Evolutionary conservation across 2,888 invertebrate species (phyloP), one percentile per base, ranked within the genome.

Genomic region (Rhagophthalmus giganteus): DNA sequence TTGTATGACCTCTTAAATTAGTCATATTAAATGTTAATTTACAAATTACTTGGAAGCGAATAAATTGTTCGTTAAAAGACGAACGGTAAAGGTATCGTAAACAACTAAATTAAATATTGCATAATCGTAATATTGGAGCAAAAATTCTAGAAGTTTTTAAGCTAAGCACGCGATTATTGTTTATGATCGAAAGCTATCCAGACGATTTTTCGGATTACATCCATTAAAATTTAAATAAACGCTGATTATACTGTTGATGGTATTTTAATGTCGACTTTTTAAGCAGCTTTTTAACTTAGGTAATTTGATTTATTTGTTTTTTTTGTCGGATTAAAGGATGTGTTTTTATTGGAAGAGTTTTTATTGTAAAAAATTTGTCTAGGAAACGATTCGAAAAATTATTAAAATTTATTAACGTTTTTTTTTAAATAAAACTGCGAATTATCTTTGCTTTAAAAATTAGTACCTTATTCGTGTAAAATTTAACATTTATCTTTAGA

Each of bases 211-310:
- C 8, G 7, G 14, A 28, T 26, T 16, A 1, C n/a, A 27, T 5
- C 28, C 3, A 39, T 39, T 39, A 39, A 39, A 39, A 39, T 39
- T 39, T 27, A 39, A 30, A 28, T 30, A 30, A 39, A 39, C 26
- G 26, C 28, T 30, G 39, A 39, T 39, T 30, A 39, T 39, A 11
- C n/a, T 15, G 4, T 11, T 8, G 26, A 39, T 39, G 39, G 39
- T 16, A 39, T 39, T 30, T 30, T 39, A 39, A 39, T 39, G 28
- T 27, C 38, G 27, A 15, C 10, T 16, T 14, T 16, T 16, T n/a
- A n/a, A n/a, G n/a, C n/a, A n/a, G n/a, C 14, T 9, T 16, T 15
- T 12, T 11, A 16, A 7, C n/a, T 9, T 39, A 30, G 30, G 27
- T 39, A 28, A 39, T 39, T 39, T 39, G 28, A 28, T 39, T 39